Conservation (phyloP, 2,888 invertebrate genomes). For the Rosalia funebris region DNA sequence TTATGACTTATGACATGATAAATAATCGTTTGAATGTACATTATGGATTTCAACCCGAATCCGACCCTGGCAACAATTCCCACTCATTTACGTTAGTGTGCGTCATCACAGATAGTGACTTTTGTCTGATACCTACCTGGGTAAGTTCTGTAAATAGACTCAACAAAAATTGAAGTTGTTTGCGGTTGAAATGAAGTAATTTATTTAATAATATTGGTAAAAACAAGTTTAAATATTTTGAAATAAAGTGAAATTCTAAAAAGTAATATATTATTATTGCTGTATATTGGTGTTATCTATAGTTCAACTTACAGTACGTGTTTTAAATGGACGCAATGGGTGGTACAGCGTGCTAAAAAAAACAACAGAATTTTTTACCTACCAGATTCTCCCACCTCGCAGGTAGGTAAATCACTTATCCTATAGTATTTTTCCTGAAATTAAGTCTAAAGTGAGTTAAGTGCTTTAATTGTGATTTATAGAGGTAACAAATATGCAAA, state of each 20-base stretch:
- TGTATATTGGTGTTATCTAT: too few species aligned
- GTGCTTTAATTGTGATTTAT: not conserved
- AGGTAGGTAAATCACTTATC: constrained; percentile 10
- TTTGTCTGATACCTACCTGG: constrained; percentile 20
- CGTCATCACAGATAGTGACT: constrained; percentile 24
- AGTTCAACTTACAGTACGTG: not conserved
- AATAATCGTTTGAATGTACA: too few species aligned
- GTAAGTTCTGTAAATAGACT: constrained; percentile 21
- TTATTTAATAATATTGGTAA: constrained; percentile 2
- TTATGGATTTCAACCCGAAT: not conserved
- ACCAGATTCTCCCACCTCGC: constrained; percentile 13
- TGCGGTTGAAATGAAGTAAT: constrained; percentile 5
- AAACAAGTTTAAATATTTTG: not conserved
- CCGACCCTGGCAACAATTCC: constrained; percentile 7
- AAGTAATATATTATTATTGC: not conserved
- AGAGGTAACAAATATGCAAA: not conserved
- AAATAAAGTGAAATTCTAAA: constrained; percentile 5
- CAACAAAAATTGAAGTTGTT: constrained; percentile 4
- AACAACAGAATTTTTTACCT: constrained; percentile 6
- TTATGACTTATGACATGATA: too few species aligned
- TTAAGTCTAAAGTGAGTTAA: not conserved
- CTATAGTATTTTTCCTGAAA: not conserved
- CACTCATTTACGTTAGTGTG: constrained; percentile 22
- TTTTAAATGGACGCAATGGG: constrained; percentile 14
- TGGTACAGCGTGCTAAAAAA: constrained; percentile 16